phyloP scores from a whole-genome alignment of 2,797 vertebrate genomes.

The Forpus xanthops region DNA sequence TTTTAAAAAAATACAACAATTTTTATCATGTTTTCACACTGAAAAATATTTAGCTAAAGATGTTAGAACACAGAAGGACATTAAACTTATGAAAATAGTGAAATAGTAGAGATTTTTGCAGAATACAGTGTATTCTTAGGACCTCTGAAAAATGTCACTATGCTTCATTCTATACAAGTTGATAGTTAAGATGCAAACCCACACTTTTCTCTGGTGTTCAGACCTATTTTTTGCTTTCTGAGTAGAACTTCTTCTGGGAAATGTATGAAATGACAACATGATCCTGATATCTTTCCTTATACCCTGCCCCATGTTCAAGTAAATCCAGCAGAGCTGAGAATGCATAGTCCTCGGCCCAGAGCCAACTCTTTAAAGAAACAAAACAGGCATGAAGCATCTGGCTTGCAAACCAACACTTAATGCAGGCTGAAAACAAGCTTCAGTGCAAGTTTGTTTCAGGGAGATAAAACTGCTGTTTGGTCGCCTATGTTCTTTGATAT shows the following conservation, averaged over 20 bases:
- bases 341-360: not conserved
- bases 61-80: not conserved
- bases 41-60: not conserved
- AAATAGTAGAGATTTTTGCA: not conserved
- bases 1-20: not conserved
- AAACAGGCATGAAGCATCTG: not conserved
- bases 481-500: not conserved
- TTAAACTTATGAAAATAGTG: not conserved
- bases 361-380: not conserved
- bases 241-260: not conserved
- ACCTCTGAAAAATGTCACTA: not conserved
- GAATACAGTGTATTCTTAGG: not conserved
- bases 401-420: not conserved
- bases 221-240: not conserved
- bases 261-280: fast-evolving
- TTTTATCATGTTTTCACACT: not conserved
- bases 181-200: not conserved
- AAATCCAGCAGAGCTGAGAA: not conserved
- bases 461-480: not conserved
- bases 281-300: fast-evolving
- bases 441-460: not conserved
- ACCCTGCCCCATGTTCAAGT: no score
- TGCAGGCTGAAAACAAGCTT: not conserved
- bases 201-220: not conserved
- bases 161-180: not conserved